A percentile compares a stretch with the other conserved stretches of the same genome.
phyloP scores from a whole-genome alignment of 2,797 vertebrate species.

The Spinus olivaceus region DNA sequence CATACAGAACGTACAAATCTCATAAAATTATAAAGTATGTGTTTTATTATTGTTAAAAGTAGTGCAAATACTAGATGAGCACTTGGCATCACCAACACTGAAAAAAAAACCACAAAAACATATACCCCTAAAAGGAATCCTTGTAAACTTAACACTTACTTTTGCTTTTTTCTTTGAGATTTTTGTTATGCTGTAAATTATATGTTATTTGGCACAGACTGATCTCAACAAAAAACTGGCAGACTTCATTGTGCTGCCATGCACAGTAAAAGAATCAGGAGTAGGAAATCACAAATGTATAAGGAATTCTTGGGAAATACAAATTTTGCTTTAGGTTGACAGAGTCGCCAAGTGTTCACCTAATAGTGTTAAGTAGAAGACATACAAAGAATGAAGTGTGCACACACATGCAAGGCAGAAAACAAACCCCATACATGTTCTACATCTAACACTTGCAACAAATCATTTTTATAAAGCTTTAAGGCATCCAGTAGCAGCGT shows the following conservation, averaged over 20 bases:
- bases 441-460: constrained; percentile 3
- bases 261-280: background rate
- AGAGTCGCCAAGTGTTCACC: constrained; percentile 45
- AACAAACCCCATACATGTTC: constrained; percentile 3
- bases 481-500: constrained; percentile 7
- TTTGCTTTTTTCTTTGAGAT: background rate
- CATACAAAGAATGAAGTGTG: constrained; percentile 33
- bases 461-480: background rate
- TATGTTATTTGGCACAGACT: background rate
- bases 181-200: background rate
- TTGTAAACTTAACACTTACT: background rate
- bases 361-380: constrained; percentile 31
- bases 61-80: constrained; percentile 56
- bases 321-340: background rate
- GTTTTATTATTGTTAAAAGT: constrained; percentile 26
- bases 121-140: background rate
- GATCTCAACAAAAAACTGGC: background rate
- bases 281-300: background rate
- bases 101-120: background rate
- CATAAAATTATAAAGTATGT: background rate
- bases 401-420: constrained; percentile 48
- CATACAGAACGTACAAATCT: background rate
- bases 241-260: background rate
- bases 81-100: constrained; percentile 20
- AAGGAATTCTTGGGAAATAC: background rate